Evolutionary conservation across 2,797 vertebrate species (phyloP).

Genomic region (Acrossocheilus fasciatus): DNA sequence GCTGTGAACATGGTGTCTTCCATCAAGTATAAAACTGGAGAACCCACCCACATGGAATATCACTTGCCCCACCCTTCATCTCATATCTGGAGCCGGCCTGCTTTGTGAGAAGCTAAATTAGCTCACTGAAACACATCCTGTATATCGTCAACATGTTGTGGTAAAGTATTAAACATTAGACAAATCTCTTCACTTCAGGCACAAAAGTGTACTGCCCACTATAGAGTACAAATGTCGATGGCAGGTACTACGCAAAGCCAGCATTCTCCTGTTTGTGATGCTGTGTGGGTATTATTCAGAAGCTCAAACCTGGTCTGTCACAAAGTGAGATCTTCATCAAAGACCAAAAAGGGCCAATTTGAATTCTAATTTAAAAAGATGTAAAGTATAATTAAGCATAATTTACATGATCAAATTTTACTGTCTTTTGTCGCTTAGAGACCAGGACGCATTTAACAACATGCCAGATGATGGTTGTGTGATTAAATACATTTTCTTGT

Average conservation of each 20-base stretch:
- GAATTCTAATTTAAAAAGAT: too few relatives aligned
- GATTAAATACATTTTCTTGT: too few relatives aligned
- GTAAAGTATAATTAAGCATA: too few relatives aligned
- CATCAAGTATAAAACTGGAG: too few relatives aligned
- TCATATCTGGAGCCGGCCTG: too few relatives aligned
- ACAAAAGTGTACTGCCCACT: not conserved
- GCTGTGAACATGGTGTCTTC: too few relatives aligned
- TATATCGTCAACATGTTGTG: not conserved
- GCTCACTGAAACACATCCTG: not conserved
- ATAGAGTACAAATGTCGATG: not conserved
- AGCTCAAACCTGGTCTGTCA: not conserved
- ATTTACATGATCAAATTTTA: too few relatives aligned
- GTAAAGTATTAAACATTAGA: not conserved
- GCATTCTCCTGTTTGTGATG: not conserved
- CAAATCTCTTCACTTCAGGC: not conserved
- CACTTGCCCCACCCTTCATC: too few relatives aligned
- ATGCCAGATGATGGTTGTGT: too few relatives aligned
- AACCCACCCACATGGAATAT: too few relatives aligned
- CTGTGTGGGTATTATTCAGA: not conserved
- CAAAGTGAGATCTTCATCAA: not conserved
- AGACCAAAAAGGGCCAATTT: not conserved
- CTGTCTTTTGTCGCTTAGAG: too few relatives aligned
- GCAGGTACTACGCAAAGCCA: not conserved
- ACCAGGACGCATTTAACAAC: too few relatives aligned
- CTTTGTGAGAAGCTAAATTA: not conserved